Evolutionary conservation across 1,140 invertebrate genomes (phyloP).

Genomic region (Liolophura sinensis): DNA sequence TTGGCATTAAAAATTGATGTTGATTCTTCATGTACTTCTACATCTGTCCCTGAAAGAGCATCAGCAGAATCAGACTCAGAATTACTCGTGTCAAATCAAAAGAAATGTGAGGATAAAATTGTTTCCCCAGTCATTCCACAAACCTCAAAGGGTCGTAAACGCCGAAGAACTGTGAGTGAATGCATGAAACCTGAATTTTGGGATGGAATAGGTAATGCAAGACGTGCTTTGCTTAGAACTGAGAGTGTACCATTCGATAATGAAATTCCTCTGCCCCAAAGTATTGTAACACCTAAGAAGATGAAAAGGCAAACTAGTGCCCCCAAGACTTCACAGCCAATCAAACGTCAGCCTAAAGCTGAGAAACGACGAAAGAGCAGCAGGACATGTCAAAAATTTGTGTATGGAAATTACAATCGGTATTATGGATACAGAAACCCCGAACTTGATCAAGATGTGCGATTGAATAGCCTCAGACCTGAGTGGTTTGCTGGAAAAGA

Average conservation of each 20-base stretch:
- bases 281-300: conserved; percentile 9
- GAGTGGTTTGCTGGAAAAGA: conserved; percentile 89
- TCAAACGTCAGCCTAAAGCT: neutral
- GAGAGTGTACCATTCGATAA: too few species aligned
- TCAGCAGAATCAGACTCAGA: neutral
- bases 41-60: conserved; percentile 8
- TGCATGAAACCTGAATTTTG: conserved; percentile 2
- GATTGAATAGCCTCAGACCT: conserved; percentile 79
- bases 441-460: conserved; percentile 76
- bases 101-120: conserved; percentile 78
- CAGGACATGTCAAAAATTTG: conserved; percentile 63
- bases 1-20: conserved; percentile 45
- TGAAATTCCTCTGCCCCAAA: too few species aligned
- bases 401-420: conserved; percentile 94
- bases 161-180: conserved; percentile 50
- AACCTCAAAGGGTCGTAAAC: conserved; percentile 70
- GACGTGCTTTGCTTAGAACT: too few species aligned
- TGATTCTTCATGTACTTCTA: conserved; percentile 8
- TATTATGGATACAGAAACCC: conserved; percentile 95
- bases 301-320: conserved; percentile 24
- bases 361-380: neutral
- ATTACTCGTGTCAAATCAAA: neutral
- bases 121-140: conserved; percentile 90
- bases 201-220: conserved; percentile 6
- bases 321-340: conserved; percentile 13